A percentile compares a stretch with the other conserved stretches of the same genome.
Conservation (phyloP, 2,888 invertebrate species). For the Gastrophysa polygoni region DNA sequence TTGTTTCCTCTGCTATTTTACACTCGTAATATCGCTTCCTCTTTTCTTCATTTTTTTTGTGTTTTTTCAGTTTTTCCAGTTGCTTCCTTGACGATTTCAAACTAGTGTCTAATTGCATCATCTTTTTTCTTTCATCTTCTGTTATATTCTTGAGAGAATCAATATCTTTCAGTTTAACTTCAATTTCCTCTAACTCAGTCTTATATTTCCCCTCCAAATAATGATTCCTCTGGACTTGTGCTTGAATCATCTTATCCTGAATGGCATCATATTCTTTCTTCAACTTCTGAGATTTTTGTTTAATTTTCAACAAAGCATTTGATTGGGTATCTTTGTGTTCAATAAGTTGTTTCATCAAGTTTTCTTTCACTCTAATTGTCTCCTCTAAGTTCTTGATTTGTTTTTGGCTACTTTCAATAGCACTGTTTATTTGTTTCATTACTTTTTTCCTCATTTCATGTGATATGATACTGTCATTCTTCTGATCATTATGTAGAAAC, state of each 20-base stretch:
- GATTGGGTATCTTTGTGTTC: conserved; percentile 65
- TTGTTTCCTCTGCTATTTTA: conserved; percentile 65
- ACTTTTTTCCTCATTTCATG: conserved; percentile 50
- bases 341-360: conserved; percentile 72
- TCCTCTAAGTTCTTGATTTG: conserved; percentile 73
- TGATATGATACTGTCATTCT: conserved; percentile 36
- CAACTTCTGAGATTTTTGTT: conserved; percentile 67
- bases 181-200: conserved; percentile 57
- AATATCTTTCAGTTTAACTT: conserved; percentile 56
- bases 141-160: conserved; percentile 59
- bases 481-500: conserved; percentile 34
- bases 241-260: conserved; percentile 63
- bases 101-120: conserved; percentile 75
- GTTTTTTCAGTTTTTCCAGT: conserved; percentile 75
- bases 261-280: conserved; percentile 67
- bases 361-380: conserved; percentile 72
- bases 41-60: conserved; percentile 76
- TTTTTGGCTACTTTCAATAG: conserved; percentile 50
- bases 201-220: conserved; percentile 50
- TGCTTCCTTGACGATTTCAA: conserved; percentile 76
- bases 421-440: conserved; percentile 50
- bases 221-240: conserved; percentile 56
- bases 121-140: conserved; percentile 68
- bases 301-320: conserved; percentile 65
- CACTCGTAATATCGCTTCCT: conserved; percentile 71